Conservation (phyloP, 2,888 invertebrate species). For the Tinea pellionella region DNA sequence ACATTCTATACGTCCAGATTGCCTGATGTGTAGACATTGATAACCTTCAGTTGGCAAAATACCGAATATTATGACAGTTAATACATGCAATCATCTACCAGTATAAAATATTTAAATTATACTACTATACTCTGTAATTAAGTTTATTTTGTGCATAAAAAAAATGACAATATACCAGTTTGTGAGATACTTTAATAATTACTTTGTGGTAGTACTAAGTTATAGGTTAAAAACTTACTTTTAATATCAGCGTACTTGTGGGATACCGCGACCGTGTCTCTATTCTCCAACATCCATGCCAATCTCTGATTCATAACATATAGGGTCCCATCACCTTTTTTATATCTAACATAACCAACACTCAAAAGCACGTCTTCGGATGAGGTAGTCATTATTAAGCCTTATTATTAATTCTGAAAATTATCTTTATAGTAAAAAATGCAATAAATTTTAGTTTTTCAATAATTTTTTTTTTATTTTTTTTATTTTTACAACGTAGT, state of each 20-base stretch:
- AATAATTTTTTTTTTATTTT: too few species aligned
- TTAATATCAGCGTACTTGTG: conserved; percentile 96
- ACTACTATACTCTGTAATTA: too few species aligned
- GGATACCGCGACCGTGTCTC: conserved; percentile 91
- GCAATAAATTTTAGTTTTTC: neutral
- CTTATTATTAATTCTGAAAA: neutral
- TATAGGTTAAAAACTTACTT: conserved; percentile 82
- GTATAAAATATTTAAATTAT: too few species aligned
- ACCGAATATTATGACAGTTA: too few species aligned
- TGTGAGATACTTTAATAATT: too few species aligned
- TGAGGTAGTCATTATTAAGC: conserved; percentile 78
- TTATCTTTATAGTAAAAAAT: neutral
- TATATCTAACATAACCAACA: conserved; percentile 91
- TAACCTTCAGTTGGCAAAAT: too few species aligned
- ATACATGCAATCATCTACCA: too few species aligned
- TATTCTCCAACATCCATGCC: conserved; percentile 96
- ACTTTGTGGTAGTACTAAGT: too few species aligned
- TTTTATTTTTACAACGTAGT: neutral
- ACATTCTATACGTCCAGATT: too few species aligned
- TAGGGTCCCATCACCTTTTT: conserved; percentile 95
- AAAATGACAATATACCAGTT: too few species aligned
- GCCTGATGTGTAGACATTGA: too few species aligned
- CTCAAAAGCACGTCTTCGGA: conserved; percentile 96
- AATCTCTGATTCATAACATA: conserved; percentile 96
- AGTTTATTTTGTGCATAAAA: too few species aligned